Evolutionary conservation across 2,113 vertebrate genomes (phyloP).

Genomic region (Alces alces): DNA sequence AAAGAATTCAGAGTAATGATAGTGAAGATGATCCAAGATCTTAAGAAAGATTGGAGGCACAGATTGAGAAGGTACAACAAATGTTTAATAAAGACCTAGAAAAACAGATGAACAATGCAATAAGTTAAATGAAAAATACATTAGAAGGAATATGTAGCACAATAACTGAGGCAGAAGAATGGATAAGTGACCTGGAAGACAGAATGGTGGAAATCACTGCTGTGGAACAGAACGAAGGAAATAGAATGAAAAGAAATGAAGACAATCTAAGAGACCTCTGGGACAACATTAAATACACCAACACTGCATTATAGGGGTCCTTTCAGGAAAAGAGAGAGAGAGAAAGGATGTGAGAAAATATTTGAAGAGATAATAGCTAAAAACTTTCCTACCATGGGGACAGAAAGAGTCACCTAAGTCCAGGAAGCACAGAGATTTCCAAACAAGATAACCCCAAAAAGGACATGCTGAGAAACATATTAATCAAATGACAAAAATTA

Average conservation of each 20-base stretch:
- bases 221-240: neutral
- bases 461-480: neutral
- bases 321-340: neutral
- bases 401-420: neutral
- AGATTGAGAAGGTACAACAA: neutral
- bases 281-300: neutral
- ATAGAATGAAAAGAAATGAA: neutral
- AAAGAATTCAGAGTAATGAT: neutral
- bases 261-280: neutral
- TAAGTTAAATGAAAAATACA: neutral
- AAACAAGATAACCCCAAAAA: neutral
- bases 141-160: neutral
- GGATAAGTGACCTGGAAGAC: neutral
- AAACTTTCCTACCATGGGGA: neutral
- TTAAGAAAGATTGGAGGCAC: neutral
- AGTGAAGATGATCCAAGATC: neutral
- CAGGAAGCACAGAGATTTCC: neutral
- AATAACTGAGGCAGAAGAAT: neutral
- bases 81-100: neutral
- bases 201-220: neutral
- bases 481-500: neutral
- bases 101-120: neutral
- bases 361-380: neutral
- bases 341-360: neutral
- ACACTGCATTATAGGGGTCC: neutral